Percentiles rank a stretch among this genome's conserved stretches.
Evolutionary conservation across 2,888 invertebrate species (phyloP).

Genomic region (Xestia sexstrigata): DNA sequence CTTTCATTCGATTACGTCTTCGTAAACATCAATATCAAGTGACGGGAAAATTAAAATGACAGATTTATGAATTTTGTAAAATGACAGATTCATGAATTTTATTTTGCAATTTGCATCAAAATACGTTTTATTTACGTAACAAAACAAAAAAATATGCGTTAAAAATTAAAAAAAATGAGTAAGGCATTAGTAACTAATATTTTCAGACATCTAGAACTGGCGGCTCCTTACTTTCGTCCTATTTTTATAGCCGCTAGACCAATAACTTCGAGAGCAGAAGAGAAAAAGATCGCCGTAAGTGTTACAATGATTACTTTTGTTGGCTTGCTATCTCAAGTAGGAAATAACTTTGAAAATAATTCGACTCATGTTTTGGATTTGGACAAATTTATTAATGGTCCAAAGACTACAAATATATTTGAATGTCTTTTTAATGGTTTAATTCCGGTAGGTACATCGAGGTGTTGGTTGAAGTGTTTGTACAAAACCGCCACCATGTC

Average conservation of each 20-base stretch:
- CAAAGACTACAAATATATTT: too few species aligned
- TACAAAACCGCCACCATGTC: too few species aligned
- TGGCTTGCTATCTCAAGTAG: background rate
- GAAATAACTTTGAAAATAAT: background rate
- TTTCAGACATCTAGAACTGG: constrained; percentile 45
- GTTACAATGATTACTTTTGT: background rate
- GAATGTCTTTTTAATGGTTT: too few species aligned
- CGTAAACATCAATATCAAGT: constrained; percentile 5
- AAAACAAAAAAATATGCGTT: constrained; percentile 36
- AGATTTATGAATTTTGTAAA: background rate
- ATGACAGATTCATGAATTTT: background rate
- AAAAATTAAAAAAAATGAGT: constrained; percentile 60
- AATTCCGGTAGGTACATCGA: background rate
- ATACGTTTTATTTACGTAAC: constrained; percentile 54
- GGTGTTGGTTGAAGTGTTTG: too few species aligned
- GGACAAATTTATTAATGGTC: background rate
- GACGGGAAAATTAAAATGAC: constrained; percentile 14
- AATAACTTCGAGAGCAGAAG: constrained; percentile 64
- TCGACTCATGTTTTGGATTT: background rate
- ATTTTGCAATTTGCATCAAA: background rate
- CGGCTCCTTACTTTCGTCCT: constrained; percentile 39
- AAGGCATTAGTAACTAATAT: constrained; percentile 36
- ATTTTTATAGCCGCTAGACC: constrained; percentile 51
- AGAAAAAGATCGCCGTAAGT: constrained; percentile 75
- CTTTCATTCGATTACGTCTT: too few species aligned